Percentiles rank a stretch among this genome's conserved stretches.
Conservation (phyloP, 53 echinoderm and acorn worm species). For the Henricia sp. region DNA sequence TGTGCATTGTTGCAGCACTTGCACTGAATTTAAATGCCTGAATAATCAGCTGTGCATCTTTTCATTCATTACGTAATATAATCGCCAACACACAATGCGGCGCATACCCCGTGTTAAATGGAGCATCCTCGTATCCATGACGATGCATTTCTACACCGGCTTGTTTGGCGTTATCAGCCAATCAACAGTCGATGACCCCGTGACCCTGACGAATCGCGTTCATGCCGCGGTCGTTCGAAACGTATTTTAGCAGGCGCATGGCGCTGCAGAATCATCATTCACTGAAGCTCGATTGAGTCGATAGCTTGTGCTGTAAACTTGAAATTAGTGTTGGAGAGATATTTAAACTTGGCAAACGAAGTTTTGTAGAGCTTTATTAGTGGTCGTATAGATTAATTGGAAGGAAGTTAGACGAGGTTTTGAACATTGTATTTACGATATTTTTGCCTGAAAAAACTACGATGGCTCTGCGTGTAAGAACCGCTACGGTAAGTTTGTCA, state of each 20-base stretch:
- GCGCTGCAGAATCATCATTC: background rate
- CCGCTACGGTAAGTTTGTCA: constrained; percentile 16
- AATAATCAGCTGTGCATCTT: too few relatives aligned
- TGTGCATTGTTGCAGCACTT: too few relatives aligned
- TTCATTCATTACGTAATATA: too few relatives aligned
- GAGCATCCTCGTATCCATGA: constrained; percentile 46
- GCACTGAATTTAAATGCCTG: too few relatives aligned
- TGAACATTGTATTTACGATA: background rate
- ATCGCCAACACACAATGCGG: too few relatives aligned
- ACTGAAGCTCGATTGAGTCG: background rate
- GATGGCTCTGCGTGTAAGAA: constrained; percentile 45
- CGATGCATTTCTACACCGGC: constrained; percentile 50
- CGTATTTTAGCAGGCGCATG: constrained; percentile 12
- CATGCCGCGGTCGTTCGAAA: constrained; percentile 48
- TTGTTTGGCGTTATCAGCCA: constrained; percentile 16
- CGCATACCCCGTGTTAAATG: too few relatives aligned
- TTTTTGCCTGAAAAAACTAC: background rate
- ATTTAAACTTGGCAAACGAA: background rate
- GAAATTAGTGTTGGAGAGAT: too few relatives aligned
- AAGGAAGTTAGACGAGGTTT: background rate
- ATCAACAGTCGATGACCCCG: constrained; percentile 17
- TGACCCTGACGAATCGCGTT: constrained; percentile 55
- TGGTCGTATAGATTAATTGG: background rate
- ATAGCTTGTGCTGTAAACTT: too few relatives aligned
- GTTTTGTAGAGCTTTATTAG: background rate